Base-by-base conservation (phyloP, 2,888 invertebrate species). In the Napeogenes sylphis region DNA sequence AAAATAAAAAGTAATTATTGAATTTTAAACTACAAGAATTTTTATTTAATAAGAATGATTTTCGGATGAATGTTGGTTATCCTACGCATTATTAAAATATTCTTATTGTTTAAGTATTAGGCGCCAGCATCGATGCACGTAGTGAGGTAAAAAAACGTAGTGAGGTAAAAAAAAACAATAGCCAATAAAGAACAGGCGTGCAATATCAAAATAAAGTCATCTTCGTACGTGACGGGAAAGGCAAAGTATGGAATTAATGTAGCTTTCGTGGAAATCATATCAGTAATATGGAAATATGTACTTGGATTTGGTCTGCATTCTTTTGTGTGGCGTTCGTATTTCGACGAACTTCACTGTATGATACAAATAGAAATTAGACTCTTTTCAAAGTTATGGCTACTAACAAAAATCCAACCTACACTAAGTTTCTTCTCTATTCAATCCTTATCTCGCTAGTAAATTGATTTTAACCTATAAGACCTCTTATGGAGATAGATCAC, bases 181-280 rank as follows among this genome's bases (percentile, higher is more conserved):
- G 85, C 56, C 75, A 67, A 84, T 87, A 84, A 86, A 86, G 69
- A 68, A 82, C 78, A 72, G 68, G 72, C 80, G 82, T 77, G 82
- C 82, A 81, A 85, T 87, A 88, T 88, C 83, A 87, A 85, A 88
- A 87, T 86, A 79, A 83, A 88, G 84, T 86, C 87, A 87, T 85
- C 80, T 80, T 65, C 45, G 75, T 73, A 82, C 88, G 87, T 87
- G 87, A 83, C 77, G 68, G 66, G 85, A 80, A 82, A 83, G 73
- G 71, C 61, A 74, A 77, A 61, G 60, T 63, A 57, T 62, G 66
- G 62, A 71, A 73, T 72, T 68, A 72, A 79, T 78, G 76, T 73
- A 77, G 73, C 73, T 66, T 84, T 83, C 85, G 73, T 71, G 76
- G 84, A 84, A 84, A 73, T 73, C 59, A 69, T 73, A 71, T 72